Evolutionary conservation across 2,797 vertebrate species (phyloP), one percentile per base, ranked within the genome.

Genomic region (Sebastiscus albofasciatus): DNA sequence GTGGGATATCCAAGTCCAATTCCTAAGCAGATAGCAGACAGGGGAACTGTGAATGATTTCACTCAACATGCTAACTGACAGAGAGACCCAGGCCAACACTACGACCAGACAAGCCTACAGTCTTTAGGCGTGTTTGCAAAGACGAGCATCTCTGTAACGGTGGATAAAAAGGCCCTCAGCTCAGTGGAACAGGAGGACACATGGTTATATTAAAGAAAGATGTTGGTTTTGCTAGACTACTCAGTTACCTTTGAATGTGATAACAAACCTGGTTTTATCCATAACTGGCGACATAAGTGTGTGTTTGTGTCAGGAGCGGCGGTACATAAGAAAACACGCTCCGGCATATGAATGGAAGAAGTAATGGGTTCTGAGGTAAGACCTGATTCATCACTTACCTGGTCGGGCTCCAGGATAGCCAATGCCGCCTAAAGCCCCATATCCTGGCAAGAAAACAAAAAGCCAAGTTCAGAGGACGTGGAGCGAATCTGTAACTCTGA

Each of bases 361-460:
- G 46, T 22, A 33, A 36, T 20, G 0, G 39, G 18, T 22, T 59
- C 31, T 77, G 52, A 62, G 34, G n/a, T n/a, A n/a, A 77, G 29
- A 24, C 26, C 11, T 22, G 73, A 86, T 27, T 88, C 67, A 64
- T 75, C 77, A 83, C 92, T 90, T 72, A 96, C 96, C 95, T 56
- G 84, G 93, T 73, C 87, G 87, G 31, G 72, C 74, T 75, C 73
- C 90, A 60, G 88, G 89, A 80, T 95, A 90, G 10, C 87, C 90
- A 0, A 79, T 67, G 24, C 93, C 94, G 16, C 82, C 87, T 20
- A 85, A 49, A 68, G 74, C 11, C 4, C 92, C 94, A 12, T 96
- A 95, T 81, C 94, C 96, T 96, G 89, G 29, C 75, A 81, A 82
- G 66, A 79, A 87, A 67, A 90, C n/a, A 84, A 84, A 83, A 33